Base-by-base conservation (phyloP, 2,797 vertebrate species). In the Numenius phaeopus region DNA sequence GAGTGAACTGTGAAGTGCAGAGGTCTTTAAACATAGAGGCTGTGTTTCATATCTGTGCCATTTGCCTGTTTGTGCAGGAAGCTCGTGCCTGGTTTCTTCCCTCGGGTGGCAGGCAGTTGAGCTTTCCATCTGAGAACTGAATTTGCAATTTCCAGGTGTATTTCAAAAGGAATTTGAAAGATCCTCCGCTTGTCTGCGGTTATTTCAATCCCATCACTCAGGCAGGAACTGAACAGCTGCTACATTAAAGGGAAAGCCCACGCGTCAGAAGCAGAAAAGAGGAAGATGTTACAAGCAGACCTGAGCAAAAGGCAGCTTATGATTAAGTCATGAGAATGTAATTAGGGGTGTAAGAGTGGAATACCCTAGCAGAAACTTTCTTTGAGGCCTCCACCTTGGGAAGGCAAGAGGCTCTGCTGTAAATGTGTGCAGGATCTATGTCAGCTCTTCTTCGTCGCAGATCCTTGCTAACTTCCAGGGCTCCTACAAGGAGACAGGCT, bases 241-340 rank as follows among this genome's bases (percentile, higher is more conserved):
- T 84, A 80, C 96, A 96, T 96, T 94, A 96, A 98, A 97, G 46
- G 47, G 76, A 96, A 97, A 96, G 81, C 86, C 95, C 85, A 37
- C 0, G 0, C n/a, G 19, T 91, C 95, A 97, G 91, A 90, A 88
- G 76, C 80, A 14, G 83, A 89, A 85, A 79, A 86, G 89, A 89
- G 83, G 78, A 97, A 97, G 96, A 96, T 79, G 92, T 92, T 97
- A 97, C 83, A 95, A 97, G 94, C 81, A 95, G 81, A 97, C 90
- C 92, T 37, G 91, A 95, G 96, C 84, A 89, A 96, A 92, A 90
- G 95, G 72, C 95, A 96, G 87, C 87, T 97, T 47, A 97, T 97
- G 96, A 97, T 97, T 97, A 95, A 97, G 89, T 92, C 86, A 98
- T 97, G 96, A 96, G 93, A 75, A 91, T 64, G 93, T 97, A 98